A percentile compares a stretch with the other conserved stretches of the same genome.
Evolutionary conservation across 2,797 vertebrate species (phyloP).

Genomic region (Myotis pilosus): DNA sequence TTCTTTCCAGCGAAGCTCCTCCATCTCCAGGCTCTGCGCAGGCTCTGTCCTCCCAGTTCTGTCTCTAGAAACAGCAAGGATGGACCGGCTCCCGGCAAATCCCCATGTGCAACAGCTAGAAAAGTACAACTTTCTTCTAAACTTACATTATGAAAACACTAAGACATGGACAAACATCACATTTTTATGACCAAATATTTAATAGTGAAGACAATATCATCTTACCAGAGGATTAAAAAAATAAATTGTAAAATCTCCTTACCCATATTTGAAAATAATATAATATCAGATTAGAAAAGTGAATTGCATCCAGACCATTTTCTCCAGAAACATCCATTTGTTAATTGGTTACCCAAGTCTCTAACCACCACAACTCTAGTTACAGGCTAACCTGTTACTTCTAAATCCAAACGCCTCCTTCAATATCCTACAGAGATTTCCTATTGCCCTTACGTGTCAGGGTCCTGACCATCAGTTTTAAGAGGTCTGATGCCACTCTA

Average conservation of each 20-base stretch:
- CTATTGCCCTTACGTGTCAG: neutral
- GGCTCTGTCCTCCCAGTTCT: too few species aligned
- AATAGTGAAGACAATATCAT: neutral
- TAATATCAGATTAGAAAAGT: constrained; percentile 2
- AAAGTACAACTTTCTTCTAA: constrained; percentile 34
- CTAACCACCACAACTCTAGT: constrained; percentile 4
- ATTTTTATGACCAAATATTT: constrained; percentile 11
- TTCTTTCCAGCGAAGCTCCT: too few species aligned
- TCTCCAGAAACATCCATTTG: neutral
- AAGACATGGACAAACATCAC: neutral
- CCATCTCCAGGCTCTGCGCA: too few species aligned
- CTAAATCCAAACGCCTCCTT: neutral
- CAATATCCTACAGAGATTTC: neutral
- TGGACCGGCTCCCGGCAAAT: too few species aligned
- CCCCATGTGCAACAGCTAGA: neutral
- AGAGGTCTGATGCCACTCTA: neutral
- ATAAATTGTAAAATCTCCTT: neutral
- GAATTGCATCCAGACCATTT: neutral
- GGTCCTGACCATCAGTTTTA: constrained; percentile 16
- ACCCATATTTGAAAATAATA: neutral
- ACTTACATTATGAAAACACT: constrained; percentile 36
- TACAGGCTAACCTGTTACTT: neutral
- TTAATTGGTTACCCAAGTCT: neutral
- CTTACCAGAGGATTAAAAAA: neutral
- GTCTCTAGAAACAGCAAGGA: too few species aligned